Evolutionary conservation across 2,888 invertebrate genomes (phyloP), one percentile per base, ranked within the genome.

Genomic region (Ophraella communa): DNA sequence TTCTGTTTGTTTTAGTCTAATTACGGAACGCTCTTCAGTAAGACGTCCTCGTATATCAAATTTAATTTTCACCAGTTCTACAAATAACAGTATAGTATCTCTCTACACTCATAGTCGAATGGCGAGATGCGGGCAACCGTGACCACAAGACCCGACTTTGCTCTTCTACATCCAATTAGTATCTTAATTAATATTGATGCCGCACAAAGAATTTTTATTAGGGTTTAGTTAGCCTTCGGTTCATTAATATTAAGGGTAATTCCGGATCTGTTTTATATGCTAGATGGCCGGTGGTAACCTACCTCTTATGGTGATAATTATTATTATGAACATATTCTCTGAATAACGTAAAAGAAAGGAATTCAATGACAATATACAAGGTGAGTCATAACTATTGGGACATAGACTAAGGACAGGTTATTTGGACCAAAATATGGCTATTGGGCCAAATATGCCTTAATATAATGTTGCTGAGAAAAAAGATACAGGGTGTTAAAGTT

Each of bases 121-220:
- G 27, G 49, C 17, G 24, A n/a, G 7, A 24, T n/a, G 21, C 49
- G 27, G 27, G 49, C 49, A 17, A 14, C 27, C 27, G 17, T 69
- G 73, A 73, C 76, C 75, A 66, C 75, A 74, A 73, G 73, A 68
- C 72, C 72, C 69, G 67, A 70, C 71, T 73, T 62, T 71, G 73
- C 75, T 75, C 73, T 73, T 76, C 74, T 73, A 72, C 71, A 74
- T 76, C 73, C 76, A 75, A 76, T 76, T 76, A 76, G 75, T 69
- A 72, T 75, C 74, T 76, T 76, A 76, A 76, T 76, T 76, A 76
- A 76, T 76, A 76, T 76, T 74, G 75, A 75, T 74, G 75, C 74
- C 64, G 59, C 63, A 53, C 67, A 67, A 73, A 73, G 72, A 71
- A 73, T 70, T 71, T 68, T 66, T 65, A 63, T 63, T 54, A 30